These are phyloP conservation scores for Garra rufa DNA, from an alignment of 2,113 vertebrate species.

Conservation along the genomic window DNA sequence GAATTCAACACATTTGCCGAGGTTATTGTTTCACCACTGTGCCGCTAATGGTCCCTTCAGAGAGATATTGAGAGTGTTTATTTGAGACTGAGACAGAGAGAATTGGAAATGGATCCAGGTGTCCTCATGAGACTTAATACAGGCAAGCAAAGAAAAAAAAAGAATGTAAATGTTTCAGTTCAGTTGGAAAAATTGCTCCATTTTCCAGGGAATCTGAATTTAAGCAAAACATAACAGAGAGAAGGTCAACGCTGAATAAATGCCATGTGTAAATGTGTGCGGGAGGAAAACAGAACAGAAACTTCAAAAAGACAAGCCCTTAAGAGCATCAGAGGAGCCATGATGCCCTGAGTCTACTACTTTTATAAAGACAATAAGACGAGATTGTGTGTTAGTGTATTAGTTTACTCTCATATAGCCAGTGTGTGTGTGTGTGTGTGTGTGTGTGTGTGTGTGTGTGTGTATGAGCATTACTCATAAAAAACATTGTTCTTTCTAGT, in stretches of 20 bases:
- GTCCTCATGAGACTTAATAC: neutral
- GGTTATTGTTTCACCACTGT: neutral
- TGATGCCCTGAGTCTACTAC: neutral
- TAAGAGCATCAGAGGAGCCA: neutral
- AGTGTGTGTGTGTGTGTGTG: neutral
- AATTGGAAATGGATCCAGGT: neutral
- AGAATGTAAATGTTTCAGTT: slow-evolving; percentile 63
- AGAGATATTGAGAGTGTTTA: neutral
- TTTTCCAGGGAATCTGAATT: slow-evolving; percentile 63
- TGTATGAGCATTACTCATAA: neutral
- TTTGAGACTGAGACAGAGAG: neutral
- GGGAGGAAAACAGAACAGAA: slow-evolving; percentile 44
- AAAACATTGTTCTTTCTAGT: neutral
- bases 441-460: neutral
- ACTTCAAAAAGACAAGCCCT: slow-evolving; percentile 61
- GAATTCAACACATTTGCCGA: neutral
- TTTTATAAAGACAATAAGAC: too few species aligned
- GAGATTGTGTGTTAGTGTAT: too few species aligned
- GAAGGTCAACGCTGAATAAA: slow-evolving; percentile 76
- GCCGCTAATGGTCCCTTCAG: neutral
- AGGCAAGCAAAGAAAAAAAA: neutral
- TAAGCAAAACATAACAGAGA: slow-evolving; percentile 66
- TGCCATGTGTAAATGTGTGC: slow-evolving; percentile 72
- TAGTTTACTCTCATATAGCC: too few species aligned
- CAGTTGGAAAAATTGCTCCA: slow-evolving; percentile 62